These are phyloP conservation scores for Formica selysi DNA, from an alignment of 1,140 invertebrate species.

Conservation along the genomic window DNA sequence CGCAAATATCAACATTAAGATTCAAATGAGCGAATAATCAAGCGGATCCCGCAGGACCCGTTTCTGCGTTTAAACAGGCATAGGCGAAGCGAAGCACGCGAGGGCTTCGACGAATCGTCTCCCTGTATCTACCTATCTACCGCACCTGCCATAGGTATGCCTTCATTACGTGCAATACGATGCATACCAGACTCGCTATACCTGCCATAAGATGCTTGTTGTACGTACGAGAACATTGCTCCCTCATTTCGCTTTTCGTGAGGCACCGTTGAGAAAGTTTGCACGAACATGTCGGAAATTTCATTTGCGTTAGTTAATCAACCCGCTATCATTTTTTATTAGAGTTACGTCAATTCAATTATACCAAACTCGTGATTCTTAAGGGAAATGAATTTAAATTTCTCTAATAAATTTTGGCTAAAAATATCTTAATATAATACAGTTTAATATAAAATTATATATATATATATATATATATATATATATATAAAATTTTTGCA, in stretches of 20 bases:
- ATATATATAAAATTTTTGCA: too few species aligned
- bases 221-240: neutral
- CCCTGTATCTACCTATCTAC: neutral
- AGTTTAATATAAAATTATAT: too few species aligned
- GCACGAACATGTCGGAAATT: neutral
- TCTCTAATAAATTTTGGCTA: constrained; percentile 12
- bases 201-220: constrained; percentile 2
- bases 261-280: neutral
- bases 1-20: constrained; percentile 60
- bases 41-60: constrained; percentile 52
- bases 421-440: neutral
- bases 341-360: neutral
- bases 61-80: constrained; percentile 38
- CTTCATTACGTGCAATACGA: constrained; percentile 29
- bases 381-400: neutral
- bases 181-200: neutral
- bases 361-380: neutral
- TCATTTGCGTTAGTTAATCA: neutral
- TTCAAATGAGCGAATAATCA: constrained; percentile 60
- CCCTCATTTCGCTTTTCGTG: neutral
- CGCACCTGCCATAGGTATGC: constrained; percentile 7
- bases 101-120: constrained; percentile 24
- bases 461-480: too few species aligned
- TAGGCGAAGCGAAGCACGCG: neutral
- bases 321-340: neutral